Evolutionary conservation across 2,113 vertebrate species (phyloP).

Genomic region (Urocynchramus pylzowi): DNA sequence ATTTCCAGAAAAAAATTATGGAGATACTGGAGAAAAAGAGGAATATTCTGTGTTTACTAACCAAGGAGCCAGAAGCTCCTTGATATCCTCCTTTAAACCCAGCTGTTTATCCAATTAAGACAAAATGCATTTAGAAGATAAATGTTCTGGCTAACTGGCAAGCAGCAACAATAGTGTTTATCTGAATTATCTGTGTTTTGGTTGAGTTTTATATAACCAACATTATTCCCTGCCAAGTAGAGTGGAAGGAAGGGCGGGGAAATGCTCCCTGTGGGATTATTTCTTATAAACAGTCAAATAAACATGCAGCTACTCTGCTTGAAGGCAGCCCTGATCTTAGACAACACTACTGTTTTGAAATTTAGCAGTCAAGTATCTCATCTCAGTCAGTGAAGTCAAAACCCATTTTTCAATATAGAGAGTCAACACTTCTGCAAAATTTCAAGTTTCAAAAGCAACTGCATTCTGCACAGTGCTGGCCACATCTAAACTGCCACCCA

Average conservation of each 20-base stretch:
- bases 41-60: background rate
- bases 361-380: background rate
- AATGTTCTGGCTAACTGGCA: constrained; percentile 1
- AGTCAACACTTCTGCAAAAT: background rate
- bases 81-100: background rate
- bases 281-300: background rate
- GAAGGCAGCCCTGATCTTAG: background rate
- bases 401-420: background rate
- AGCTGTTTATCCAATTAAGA: constrained; percentile 44
- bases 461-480: background rate
- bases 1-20: background rate
- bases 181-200: constrained; percentile 35
- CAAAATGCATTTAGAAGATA: constrained; percentile 25
- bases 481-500: background rate
- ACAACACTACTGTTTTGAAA: background rate
- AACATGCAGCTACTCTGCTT: background rate
- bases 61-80: constrained; percentile 22
- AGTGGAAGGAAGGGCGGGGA: constrained; percentile 26
- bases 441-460: background rate
- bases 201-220: background rate
- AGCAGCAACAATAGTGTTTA: constrained; percentile 17
- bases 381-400: background rate
- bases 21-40: background rate
- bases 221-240: constrained; percentile 16
- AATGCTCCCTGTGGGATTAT: constrained; percentile 22